Evolutionary conservation across 2,797 vertebrate species (phyloP), one percentile per base, ranked within the genome.

Genomic region (Anguilla marmorata): DNA sequence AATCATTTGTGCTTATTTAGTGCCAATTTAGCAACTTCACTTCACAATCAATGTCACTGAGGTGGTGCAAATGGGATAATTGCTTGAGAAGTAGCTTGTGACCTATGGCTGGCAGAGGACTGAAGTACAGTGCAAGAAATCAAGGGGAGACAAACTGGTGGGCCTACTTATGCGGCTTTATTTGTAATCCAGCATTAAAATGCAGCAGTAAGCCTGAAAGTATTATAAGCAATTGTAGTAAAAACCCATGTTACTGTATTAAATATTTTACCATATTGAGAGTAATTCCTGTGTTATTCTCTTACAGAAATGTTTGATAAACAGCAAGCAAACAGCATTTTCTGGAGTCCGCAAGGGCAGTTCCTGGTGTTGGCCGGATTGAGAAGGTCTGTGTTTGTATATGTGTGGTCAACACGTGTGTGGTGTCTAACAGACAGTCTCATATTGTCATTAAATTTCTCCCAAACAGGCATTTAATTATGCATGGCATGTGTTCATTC

Each of bases 281-380:
- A 19, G 30, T 85, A 41, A 85, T 60, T 56, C 50, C 37, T 19
- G 0, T 21, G 48, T 72, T 30, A 41, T 84, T 8, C 0, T 91
- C 88, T 91, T 54, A 89, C 94, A 99, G 98, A 99, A 93, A 97
- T 95, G 6, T 99, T 98, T 90, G 99, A 99, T 91, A 99, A 99
- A 88, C 98, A 99, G 94, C 99, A 99, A 92, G 98, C 98, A 63
- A 99, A 99, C 93, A 99, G 98, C 90, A 99, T 99, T 94, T 99
- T 99, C 95, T 99, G 99, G 99, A 99, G 99, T 94, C 99, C 99
- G 0, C 99, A 99, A 91, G 98, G 99, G n/a, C 98, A 99, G 91
- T 99, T 99, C 88, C 93, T 99, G 86, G 98, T 99, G 60, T 91
- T 99, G 93, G 99, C 99, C 48, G 98, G 99, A 66, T 96, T 99